Base-by-base conservation (phyloP, 2,888 invertebrate species). In the Anodontia alba region DNA sequence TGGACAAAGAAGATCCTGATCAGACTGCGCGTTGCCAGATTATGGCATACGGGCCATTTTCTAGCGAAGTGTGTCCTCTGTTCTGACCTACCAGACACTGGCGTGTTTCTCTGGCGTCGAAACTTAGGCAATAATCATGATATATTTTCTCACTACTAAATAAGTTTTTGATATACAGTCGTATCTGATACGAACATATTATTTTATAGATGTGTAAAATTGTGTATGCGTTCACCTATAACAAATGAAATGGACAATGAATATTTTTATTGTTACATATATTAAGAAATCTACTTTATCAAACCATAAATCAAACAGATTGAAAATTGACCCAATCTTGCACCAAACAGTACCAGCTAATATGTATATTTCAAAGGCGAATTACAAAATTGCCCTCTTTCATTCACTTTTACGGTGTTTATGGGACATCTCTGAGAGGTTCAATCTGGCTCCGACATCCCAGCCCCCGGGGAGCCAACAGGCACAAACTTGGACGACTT, bases 251-350 rank as follows among this genome's bases (percentile, higher is more conserved):
- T 49, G 49, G 49, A 49, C 12, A 57, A 57, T 57, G 57, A 57
- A 57, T 26, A 57, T 29, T 57, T 51, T 57, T 57, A 57, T 57
- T 57, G 57, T 57, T 57, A 57, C 57, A 57, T 29, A 57, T 29
- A 57, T 57, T 57, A 26, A 57, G 26, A 29, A 26, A 57, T 57
- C 57, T 26, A 29, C 29, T 57, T 57, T 57, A 57, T 57, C 57
- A 26, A 57, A 5, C 7, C 29, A 57, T 57, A 57, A 57, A 57
- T 57, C 57, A 57, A 8, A 7, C 57, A 26, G 1, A 26, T 10
- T 57, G 57, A 57, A 57, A 57, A 29, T 20, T 57, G 57, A 57
- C 57, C 57, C 57, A 57, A 57, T 57, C 57, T 57, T 57, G 57
- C 57, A 26, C 57, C 57, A 10, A 23, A 26, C 57, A 57, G 57